phyloP scores from a whole-genome alignment of 2,888 invertebrate genomes.

The Parnassius orleans region DNA sequence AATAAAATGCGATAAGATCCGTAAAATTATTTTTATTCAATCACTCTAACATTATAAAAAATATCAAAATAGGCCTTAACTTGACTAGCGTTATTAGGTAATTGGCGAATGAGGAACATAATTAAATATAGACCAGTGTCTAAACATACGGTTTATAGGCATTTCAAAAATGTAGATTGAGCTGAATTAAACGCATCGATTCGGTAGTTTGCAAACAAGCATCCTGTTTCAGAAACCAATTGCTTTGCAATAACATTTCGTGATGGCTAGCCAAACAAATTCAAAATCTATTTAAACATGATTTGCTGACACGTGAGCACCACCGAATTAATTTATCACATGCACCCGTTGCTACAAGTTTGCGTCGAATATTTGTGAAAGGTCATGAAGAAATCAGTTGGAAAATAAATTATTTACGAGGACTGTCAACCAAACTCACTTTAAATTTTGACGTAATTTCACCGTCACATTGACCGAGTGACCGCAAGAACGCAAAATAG shows the following conservation, averaged over 20 bases:
- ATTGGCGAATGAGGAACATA: no score
- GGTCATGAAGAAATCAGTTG: background rate
- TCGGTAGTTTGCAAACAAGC: background rate
- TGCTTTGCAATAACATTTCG: conserved; percentile 1
- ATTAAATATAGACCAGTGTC: no score
- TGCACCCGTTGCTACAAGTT: background rate
- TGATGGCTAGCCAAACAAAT: conserved; percentile 3
- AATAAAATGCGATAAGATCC: no score
- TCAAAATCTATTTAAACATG: background rate
- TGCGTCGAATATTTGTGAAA: conserved; percentile 1
- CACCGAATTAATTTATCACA: background rate
- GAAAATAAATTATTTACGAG: background rate
- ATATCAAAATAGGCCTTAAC: no score
- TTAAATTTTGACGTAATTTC: background rate
- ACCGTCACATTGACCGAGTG: background rate
- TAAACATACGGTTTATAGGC: no score
- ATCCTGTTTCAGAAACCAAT: background rate
- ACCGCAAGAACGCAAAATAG: no score
- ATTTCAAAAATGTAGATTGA: background rate
- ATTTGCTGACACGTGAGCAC: background rate
- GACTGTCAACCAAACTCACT: background rate
- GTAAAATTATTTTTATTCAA: no score
- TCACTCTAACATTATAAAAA: no score
- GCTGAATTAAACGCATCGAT: background rate
- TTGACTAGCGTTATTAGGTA: no score